Percentiles rank a stretch among this genome's conserved stretches.
These are phyloP conservation scores for Penaeus japonicus DNA, from an alignment of 1,140 invertebrate genomes.

Conservation along the genomic window DNA sequence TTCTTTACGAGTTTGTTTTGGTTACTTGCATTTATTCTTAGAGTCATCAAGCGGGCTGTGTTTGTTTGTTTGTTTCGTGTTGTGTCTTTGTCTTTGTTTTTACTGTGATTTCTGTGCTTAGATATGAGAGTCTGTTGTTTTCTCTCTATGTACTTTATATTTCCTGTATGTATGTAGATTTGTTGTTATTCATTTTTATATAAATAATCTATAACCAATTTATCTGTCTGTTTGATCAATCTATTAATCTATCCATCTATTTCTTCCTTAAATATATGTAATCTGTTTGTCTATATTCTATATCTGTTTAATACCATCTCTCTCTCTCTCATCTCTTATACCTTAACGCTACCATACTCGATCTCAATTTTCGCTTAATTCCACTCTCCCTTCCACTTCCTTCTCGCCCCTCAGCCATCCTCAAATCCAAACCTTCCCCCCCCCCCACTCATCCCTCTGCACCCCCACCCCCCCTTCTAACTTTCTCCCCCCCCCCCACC, in stretches of 20 bases:
- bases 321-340: not conserved
- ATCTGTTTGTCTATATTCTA: too few relatives aligned
- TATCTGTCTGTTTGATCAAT: constrained; percentile 11
- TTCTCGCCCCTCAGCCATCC: not conserved
- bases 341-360: not conserved
- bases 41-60: too few relatives aligned
- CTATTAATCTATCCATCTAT: not conserved
- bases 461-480: not conserved
- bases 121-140: too few relatives aligned
- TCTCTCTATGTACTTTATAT: not conserved
- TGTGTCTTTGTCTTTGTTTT: not conserved
- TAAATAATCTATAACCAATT: not conserved
- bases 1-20: too few relatives aligned
- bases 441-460: not conserved
- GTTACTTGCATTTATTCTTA: too few relatives aligned
- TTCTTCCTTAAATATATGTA: not conserved
- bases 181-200: not conserved
- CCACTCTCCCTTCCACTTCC: not conserved
- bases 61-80: too few relatives aligned
- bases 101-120: not conserved
- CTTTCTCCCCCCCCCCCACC: not conserved
- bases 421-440: not conserved
- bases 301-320: too few relatives aligned
- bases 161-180: not conserved
- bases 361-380: not conserved